Conservation (phyloP, 2,888 invertebrate genomes). For the Tortrix viridana region DNA sequence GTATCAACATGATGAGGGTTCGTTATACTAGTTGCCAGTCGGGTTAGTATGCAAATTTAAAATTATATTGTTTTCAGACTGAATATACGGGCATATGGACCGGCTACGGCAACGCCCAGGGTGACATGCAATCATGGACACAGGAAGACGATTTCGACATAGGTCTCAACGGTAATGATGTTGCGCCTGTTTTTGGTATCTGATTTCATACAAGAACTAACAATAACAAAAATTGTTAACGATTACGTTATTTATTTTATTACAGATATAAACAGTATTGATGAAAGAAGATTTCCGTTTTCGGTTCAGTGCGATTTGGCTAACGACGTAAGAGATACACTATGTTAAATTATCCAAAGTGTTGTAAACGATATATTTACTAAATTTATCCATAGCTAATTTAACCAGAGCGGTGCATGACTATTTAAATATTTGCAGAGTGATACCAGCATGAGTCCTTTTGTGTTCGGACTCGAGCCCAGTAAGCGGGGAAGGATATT, state of each 20-base stretch:
- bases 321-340: slow-evolving; percentile 52
- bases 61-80: slow-evolving; percentile 44
- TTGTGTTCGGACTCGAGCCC: slow-evolving; percentile 60
- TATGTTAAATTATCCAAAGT: too few species aligned
- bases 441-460: slow-evolving; percentile 53
- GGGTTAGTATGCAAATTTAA: too few species aligned
- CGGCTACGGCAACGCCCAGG: slow-evolving; percentile 52
- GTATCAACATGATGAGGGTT: too few species aligned
- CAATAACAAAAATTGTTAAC: too few species aligned
- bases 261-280: slow-evolving; percentile 51
- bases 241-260: slow-evolving; percentile 38
- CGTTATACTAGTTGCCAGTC: too few species aligned
- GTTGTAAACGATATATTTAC: too few species aligned
- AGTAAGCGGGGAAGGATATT: slow-evolving; percentile 61
- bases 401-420: neutral
- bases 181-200: neutral
- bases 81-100: slow-evolving; percentile 52
- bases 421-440: slow-evolving; percentile 45
- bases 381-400: too few species aligned
- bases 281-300: slow-evolving; percentile 52
- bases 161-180: slow-evolving; percentile 44
- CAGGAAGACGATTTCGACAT: slow-evolving; percentile 57
- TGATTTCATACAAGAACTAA: too few species aligned
- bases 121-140: slow-evolving; percentile 51
- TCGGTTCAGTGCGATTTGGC: slow-evolving; percentile 50